Evolutionary conservation across 2,113 vertebrate genomes (phyloP), one percentile per base, ranked within the genome.

Genomic region (Hoplias malabaricus): DNA sequence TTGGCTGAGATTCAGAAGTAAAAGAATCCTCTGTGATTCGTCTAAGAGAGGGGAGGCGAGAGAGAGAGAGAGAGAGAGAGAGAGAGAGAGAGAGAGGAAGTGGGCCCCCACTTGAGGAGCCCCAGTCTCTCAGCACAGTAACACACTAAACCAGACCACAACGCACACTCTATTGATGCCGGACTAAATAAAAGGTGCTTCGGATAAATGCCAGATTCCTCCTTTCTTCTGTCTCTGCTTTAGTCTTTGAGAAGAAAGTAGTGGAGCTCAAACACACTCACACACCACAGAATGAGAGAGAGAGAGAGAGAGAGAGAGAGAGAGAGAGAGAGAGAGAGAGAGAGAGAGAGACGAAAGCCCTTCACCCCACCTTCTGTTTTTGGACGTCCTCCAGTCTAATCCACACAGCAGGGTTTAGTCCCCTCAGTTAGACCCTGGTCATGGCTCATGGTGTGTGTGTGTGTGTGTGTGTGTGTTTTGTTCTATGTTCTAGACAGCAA

Each of bases 341-440:
- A 77, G 59, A 65, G n/a, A 36, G 31, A 72, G 38, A 75, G 48
- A 75, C 63, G 34, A 46, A 25, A 77, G n/a, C 57, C 68, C 16
- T 34, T 29, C 61, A 71, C 71, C 53, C 75, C 75, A 80, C 61
- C 48, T 48, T 57, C 14, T 67, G 40, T 54, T 73, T 62, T 73
- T 80, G 77, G 83, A 73, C 10, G 69, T 78, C 78, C 80, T 78
- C 69, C 73, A 80, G 23, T 73, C 74, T 84, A 80, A 82, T 83
- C 73, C 76, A 81, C 77, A 79, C 79, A 81, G 79, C 57, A 65
- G 69, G 53, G 71, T 21, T 48, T 66, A 43, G 68, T 53, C 29
- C 56, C 56, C 67, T 78, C 75, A 19, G 62, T 36, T 19, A 10
- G 14, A 48, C 42, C 62, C 43, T 36, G 31, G 34, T 46, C 42